Conservation (phyloP, 2,888 invertebrate species). For the Zygothrica quintamaculata region DNA sequence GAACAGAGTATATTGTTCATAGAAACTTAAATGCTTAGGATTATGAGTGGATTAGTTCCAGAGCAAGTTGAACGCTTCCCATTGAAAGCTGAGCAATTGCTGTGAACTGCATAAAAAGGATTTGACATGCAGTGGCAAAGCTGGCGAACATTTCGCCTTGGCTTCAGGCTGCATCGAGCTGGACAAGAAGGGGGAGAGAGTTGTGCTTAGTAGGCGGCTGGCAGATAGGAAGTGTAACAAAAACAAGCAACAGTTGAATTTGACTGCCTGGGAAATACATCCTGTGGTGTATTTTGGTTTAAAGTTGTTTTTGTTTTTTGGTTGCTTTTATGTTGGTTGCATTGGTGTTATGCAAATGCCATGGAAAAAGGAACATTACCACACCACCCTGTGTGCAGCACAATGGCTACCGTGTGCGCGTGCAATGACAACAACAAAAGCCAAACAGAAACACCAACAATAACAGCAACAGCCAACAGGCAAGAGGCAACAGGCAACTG, state of each 20-base stretch:
- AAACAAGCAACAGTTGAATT: conserved; percentile 13
- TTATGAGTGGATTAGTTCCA: conserved; percentile 66
- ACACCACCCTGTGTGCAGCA: conserved; percentile 77
- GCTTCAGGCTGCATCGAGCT: conserved; percentile 10
- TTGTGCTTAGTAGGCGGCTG: conserved; percentile 25
- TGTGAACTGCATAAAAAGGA: conserved; percentile 72
- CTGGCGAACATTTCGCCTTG: conserved; percentile 30
- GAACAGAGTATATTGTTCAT: conserved; percentile 61
- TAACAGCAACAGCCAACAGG: conserved; percentile 20
- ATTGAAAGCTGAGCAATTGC: conserved; percentile 56
- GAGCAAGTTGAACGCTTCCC: conserved; percentile 30
- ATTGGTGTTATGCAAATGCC: conserved; percentile 72
- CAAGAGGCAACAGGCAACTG: background rate
- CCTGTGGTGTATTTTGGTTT: conserved; percentile 52
- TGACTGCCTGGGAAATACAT: conserved; percentile 57
- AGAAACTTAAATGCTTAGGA: conserved; percentile 41
- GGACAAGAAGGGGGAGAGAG: conserved; percentile 1
- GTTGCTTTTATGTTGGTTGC: conserved; percentile 21
- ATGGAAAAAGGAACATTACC: conserved; percentile 47
- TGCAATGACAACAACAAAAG: conserved; percentile 63
- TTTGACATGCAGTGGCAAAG: conserved; percentile 76
- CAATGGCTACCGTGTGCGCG: conserved; percentile 79
- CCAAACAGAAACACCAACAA: conserved; percentile 13
- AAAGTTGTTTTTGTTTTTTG: conserved; percentile 21
- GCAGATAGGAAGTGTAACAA: conserved; percentile 48